phyloP scores from a whole-genome alignment of 2,888 invertebrate species.

The Hemaris fuciformis region DNA sequence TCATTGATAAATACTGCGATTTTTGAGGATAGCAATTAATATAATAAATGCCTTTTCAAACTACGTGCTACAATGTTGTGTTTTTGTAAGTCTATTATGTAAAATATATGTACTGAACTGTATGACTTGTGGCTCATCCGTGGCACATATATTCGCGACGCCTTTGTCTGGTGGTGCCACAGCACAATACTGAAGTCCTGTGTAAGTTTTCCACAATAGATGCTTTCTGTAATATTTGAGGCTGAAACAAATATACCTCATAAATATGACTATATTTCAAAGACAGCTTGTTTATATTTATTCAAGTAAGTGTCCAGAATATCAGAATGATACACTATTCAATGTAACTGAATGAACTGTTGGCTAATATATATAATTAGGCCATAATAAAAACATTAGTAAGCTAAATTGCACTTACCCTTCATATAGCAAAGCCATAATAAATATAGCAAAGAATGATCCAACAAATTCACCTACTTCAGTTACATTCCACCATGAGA shows the following conservation, averaged over 20 bases:
- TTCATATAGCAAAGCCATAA: slow-evolving; percentile 96
- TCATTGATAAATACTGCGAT: too few relatives aligned
- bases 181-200: slow-evolving; percentile 91
- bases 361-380: background rate
- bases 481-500: slow-evolving; percentile 90
- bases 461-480: slow-evolving; percentile 90
- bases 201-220: slow-evolving; percentile 93
- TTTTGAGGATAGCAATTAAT: too few relatives aligned
- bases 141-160: slow-evolving; percentile 77
- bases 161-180: slow-evolving; percentile 89
- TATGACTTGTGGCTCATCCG: slow-evolving; percentile 86
- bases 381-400: background rate
- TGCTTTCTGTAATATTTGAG: slow-evolving; percentile 87
- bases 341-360: background rate
- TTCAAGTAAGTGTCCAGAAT: too few relatives aligned
- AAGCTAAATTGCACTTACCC: slow-evolving; percentile 81
- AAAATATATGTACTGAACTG: slow-evolving; percentile 78
- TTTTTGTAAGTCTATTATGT: background rate
- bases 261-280: background rate
- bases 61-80: too few relatives aligned
- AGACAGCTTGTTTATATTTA: too few relatives aligned
- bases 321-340: too few relatives aligned
- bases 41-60: too few relatives aligned
- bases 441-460: slow-evolving; percentile 94
- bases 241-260: slow-evolving; percentile 63